Base-by-base conservation (phyloP, 2,113 vertebrate genomes). In the Heliornis fulica region DNA sequence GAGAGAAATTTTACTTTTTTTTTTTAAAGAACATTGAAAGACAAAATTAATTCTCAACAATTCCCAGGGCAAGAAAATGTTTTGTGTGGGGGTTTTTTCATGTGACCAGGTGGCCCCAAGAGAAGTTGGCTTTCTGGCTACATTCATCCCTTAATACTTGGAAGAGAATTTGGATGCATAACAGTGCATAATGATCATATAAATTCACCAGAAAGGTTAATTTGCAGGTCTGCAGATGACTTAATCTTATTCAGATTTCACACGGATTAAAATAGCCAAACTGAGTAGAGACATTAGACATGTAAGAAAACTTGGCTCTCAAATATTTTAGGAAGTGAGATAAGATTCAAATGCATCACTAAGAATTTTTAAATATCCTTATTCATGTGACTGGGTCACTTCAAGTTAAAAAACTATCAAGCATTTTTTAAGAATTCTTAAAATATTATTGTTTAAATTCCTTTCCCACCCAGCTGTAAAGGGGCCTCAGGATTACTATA, bases 391-490 rank as follows among this genome's bases (percentile, higher is more conserved):
- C 56, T 59, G 56, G 46, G 46, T 83, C 78, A 59, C 43, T 74
- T 76, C 0, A 5, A 87, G 66, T 91, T 74, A n/a, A 94, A 91
- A 95, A 93, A 17, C n/a, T 45, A 66, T 40, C 16, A 80, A 65
- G 36, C 4, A 16, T 26, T 75, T 69, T 88, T 86, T 5, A 91
- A 75, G 45, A 74, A 36, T 56, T 84, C 83, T 87, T 87, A 34
- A 87, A 85, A 65, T 26, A 25, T 83, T 83, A 53, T 59, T 75
- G n/a, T 82, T 85, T 77, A 82, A 59, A 61, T 69, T 81, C 41
- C 54, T 95, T 94, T 96, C 75, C 59, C 66, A 90, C 20, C 38
- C 80, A 87, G 91, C 83, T 81, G 65, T 79, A 79, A 75, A 87
- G 46, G n/a, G 83, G 51, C 88, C 92, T 79, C 83, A 75, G 81